A percentile compares a stretch with the other conserved stretches of the same genome.
phyloP scores from a whole-genome alignment of 1,140 invertebrate species.

The Ylistrum balloti region DNA sequence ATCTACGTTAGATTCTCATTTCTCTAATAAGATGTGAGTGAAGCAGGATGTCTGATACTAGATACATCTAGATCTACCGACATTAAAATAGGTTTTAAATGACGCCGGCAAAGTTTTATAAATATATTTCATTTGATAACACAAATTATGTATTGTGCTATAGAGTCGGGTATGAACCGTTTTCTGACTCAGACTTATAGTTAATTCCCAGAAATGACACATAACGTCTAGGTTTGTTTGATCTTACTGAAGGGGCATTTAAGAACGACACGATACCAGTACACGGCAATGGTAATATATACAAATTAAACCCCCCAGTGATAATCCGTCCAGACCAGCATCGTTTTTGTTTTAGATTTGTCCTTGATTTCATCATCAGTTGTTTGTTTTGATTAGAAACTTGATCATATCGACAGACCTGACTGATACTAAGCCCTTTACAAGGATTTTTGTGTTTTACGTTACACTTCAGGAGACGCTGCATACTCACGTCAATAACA shows the following conservation, averaged over 20 bases:
- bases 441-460: too few relatives aligned
- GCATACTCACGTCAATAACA: too few relatives aligned
- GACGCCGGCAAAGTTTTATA: not conserved
- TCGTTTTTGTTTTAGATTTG: not conserved
- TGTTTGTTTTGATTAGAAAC: not conserved
- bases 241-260: not conserved
- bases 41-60: not conserved
- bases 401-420: not conserved
- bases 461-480: too few relatives aligned
- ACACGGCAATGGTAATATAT: not conserved
- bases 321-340: not conserved
- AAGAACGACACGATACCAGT: not conserved
- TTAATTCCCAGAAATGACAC: not conserved
- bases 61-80: not conserved
- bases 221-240: not conserved
- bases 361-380: not conserved
- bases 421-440: too few relatives aligned
- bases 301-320: too few relatives aligned
- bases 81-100: not conserved
- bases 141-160: not conserved
- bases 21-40: not conserved
- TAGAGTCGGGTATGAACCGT: not conserved
- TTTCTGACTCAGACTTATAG: not conserved
- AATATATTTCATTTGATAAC: slow-evolving; percentile 29
- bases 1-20: not conserved